Evolutionary conservation across 2,888 invertebrate genomes (phyloP), one percentile per base, ranked within the genome.

Genomic region (Ichneumoninae sp.): DNA sequence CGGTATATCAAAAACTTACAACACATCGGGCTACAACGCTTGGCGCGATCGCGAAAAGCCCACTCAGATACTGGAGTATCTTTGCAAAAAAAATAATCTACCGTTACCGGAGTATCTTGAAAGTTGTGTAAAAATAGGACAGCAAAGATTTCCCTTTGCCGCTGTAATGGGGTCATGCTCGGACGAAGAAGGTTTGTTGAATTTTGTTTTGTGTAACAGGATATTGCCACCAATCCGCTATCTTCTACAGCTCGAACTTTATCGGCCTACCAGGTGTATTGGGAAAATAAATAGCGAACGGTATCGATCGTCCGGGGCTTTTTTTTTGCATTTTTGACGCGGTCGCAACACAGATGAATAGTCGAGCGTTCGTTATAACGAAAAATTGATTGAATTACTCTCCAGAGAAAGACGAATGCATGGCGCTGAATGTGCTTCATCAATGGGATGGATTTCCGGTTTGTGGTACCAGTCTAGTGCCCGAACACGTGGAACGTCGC

Each of bases 401-500:
- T 84, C 94, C 95, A 93, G 95, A 96, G 40, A 92, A 95, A 2
- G 95, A 96, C 86, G 97, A 99, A 93, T 95, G 96, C 30, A 94
- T 98, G 83, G 97, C 98, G 65, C 94, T 98, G 78, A 95, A 95
- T 75, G 96, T 96, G 0, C 94, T 99, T 75, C 96, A 96, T 87
- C 95, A 95, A 78, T 96, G 98, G 96, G 94, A 96, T 2, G 96
- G 96, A 82, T 94, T 98, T 83, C 97, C 98, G 0, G 94, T 96
- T 75, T 96, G 97, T 88, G 98, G 98, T 0, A 96, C 96, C 88
- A 94, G 95, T 74, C 93, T 99, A 52, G 97, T 99, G 0, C 98
- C 98, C 0, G 98, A 99, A 92, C 98, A 99, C 93, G 96, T 99
- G 6, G 99, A 99, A 94, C 97, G 97, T 0, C 95, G 99, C 77